Evolutionary conservation across 1,140 invertebrate genomes (phyloP), one percentile per base, ranked within the genome.

Genomic region (Bombus difficillimus): DNA sequence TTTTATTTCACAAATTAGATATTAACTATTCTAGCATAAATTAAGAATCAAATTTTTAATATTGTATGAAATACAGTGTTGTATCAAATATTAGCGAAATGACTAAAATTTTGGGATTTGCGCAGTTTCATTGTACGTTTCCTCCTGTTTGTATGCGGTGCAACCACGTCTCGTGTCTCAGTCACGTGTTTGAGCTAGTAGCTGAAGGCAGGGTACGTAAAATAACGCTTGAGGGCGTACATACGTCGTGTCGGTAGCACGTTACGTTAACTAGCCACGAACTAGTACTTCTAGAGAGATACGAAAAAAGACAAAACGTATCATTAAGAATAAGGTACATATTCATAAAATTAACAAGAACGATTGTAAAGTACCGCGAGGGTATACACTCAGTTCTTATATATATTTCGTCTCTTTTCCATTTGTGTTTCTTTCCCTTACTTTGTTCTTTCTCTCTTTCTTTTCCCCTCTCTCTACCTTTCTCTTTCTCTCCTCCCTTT

Each of bases 181-280:
- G 84, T 89, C 88, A 89, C 88, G 87, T 89, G 88, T 89, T 82
- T 66, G 59, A 32, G 6, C 47, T 53, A 71, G 53, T 62, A 71
- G 9, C 13, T 34, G 18, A 43, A 85, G 32, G 34, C 25, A 47
- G 77, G 57, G 76, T 72, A 80, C 64, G n/a, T 39, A 43, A 37
- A 81, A 75, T 75, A 73, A 64, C 39, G 43, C 41, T 81, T 39
- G 53, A 59, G 53, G 68, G 66, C 83, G 28, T 73, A 74, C 57
- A 2, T 81, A 85, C 59, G 37, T 85, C 57, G 74, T 47, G 25
- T 85, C 79, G 68, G 78, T 85, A 81, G n/a, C 12, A 28, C 43
- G 47, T 47, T 62, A 41, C 79, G 47, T 66, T 68, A 74, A 53
- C 39, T 43, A n/a, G 6, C 34, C 34, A 62, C 15, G 39, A 41